These are phyloP conservation scores for Oxycera nigricornis DNA, from an alignment of 2,888 invertebrate genomes.

Conservation along the genomic window DNA sequence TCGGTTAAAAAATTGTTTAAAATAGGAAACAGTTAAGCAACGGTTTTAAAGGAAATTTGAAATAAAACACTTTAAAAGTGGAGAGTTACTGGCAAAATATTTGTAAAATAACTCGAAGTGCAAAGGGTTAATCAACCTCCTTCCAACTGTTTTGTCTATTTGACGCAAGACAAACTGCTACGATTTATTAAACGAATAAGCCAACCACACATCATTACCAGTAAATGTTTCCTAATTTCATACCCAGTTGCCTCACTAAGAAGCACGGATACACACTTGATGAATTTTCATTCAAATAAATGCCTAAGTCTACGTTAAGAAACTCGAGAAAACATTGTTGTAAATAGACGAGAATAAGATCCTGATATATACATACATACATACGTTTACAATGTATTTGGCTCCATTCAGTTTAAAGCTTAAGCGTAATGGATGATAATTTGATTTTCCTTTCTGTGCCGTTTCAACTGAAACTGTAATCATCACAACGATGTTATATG, in stretches of 20 bases:
- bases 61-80: no score
- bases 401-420: neutral
- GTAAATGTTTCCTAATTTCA: neutral
- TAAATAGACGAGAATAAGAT: no score
- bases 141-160: no score
- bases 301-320: neutral
- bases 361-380: neutral
- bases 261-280: neutral
- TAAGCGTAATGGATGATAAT: constrained; percentile 5
- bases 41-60: no score
- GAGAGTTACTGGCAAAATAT: no score
- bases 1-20: no score
- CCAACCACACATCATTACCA: neutral
- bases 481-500: neutral
- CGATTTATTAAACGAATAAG: neutral
- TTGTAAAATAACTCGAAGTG: no score
- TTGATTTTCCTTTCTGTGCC: neutral
- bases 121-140: no score
- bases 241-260: neutral
- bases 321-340: neutral
- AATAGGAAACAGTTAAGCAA: no score
- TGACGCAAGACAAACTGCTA: no score
- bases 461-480: neutral
- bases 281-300: neutral
- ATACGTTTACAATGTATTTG: neutral